Evolutionary conservation across 2,113 vertebrate species (phyloP).

Genomic region (Panthera tigris): DNA sequence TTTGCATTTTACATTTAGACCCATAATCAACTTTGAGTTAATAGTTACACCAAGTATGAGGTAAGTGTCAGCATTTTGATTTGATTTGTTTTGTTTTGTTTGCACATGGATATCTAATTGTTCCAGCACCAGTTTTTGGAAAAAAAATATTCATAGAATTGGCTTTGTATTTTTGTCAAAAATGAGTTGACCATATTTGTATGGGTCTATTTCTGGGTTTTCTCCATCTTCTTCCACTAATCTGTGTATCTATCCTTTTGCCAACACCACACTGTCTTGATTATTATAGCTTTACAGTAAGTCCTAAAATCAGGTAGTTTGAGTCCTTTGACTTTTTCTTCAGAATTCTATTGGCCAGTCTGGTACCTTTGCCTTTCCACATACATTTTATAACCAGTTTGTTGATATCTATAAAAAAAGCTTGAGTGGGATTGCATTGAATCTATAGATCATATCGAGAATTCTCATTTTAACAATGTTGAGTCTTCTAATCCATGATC

Average conservation of each 20-base stretch:
- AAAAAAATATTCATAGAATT: background rate
- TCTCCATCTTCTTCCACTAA: background rate
- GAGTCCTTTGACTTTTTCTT: background rate
- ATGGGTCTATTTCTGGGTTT: background rate
- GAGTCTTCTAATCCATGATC: background rate
- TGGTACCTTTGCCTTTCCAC: background rate
- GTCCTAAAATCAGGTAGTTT: background rate
- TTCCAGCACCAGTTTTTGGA: background rate
- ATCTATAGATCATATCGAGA: background rate
- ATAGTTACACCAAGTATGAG: background rate
- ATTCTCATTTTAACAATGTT: background rate
- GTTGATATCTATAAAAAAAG: background rate
- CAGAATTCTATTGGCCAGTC: background rate
- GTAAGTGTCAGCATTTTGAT: background rate
- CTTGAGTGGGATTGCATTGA: background rate
- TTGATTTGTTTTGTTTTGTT: background rate
- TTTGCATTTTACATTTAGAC: background rate
- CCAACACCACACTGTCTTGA: background rate
- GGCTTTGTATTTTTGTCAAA: background rate
- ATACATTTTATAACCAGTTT: background rate
- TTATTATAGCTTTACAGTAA: background rate
- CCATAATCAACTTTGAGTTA: background rate
- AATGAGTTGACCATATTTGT: background rate
- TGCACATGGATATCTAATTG: background rate
- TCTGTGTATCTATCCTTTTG: background rate